Conservation (phyloP, 2,888 invertebrate species). For the Steinernema hermaphroditum region DNA sequence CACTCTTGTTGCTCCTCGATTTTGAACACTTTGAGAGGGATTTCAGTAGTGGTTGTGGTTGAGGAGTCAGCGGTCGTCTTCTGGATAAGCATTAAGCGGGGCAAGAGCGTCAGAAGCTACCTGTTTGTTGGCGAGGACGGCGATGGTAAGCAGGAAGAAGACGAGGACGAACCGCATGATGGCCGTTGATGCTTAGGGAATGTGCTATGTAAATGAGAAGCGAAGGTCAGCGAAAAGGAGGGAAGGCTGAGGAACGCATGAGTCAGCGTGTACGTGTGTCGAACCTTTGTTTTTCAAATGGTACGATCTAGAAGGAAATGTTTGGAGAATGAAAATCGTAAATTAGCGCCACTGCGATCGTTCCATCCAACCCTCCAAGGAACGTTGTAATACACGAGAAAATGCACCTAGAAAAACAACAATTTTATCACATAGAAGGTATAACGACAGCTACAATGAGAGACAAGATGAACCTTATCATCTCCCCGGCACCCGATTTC, state of each 20-base stretch:
- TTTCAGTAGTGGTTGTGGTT: background rate
- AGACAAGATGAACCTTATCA: too few species aligned
- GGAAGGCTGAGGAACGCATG: background rate
- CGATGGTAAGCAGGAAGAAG: background rate
- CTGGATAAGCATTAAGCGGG: background rate
- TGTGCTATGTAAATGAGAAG: conserved; percentile 1
- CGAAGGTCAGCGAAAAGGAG: background rate
- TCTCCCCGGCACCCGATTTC: too few species aligned
- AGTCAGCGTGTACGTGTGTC: background rate
- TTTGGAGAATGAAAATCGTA: too few species aligned
- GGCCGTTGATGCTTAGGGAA: background rate
- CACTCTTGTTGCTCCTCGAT: background rate
- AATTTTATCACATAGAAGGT: too few species aligned
- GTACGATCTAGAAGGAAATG: too few species aligned
- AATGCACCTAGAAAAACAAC: too few species aligned
- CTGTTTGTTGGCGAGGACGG: background rate
- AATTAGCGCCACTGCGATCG: too few species aligned
- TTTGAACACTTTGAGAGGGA: background rate
- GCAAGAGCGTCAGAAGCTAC: background rate
- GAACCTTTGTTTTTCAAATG: background rate
- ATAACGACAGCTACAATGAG: too few species aligned
- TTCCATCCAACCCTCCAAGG: too few species aligned
- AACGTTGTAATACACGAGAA: too few species aligned
- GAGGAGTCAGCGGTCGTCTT: background rate
- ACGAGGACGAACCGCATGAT: background rate